Conservation (phyloP, 2,888 invertebrate genomes). For the Conus canariensis region DNA sequence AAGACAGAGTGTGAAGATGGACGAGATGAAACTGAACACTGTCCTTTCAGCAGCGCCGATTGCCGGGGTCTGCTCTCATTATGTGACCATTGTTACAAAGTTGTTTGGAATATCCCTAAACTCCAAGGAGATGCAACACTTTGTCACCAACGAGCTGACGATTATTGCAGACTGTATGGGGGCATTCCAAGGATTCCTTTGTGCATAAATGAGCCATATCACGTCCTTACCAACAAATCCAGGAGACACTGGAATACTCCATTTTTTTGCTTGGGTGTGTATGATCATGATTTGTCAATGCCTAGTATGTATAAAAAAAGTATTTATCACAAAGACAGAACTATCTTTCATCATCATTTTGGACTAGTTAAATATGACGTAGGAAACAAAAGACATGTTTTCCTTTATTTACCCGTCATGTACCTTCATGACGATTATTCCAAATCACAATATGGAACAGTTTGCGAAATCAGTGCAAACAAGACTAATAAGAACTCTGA, state of each 20-base stretch:
- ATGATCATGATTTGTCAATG: not conserved
- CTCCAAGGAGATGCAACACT: no score
- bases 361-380: not conserved
- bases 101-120: not conserved
- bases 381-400: not conserved
- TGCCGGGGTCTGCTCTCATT: not conserved
- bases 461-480: not conserved
- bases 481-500: not conserved
- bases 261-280: not conserved
- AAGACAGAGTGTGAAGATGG: slow-evolving; percentile 13
- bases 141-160: not conserved
- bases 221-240: not conserved
- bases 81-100: not conserved
- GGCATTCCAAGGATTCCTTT: not conserved
- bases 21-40: not conserved
- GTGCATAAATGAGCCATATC: not conserved
- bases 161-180: not conserved
- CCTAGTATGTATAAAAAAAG: not conserved
- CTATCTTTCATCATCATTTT: not conserved
- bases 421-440: rapidly evolving
- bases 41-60: not conserved
- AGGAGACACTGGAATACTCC: not conserved
- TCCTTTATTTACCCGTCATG: not conserved
- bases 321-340: not conserved
- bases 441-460: not conserved